A percentile compares a stretch with the other conserved stretches of the same genome.
phyloP scores from a whole-genome alignment of 2,888 invertebrate species.

The Sphecodes monilicornis region DNA sequence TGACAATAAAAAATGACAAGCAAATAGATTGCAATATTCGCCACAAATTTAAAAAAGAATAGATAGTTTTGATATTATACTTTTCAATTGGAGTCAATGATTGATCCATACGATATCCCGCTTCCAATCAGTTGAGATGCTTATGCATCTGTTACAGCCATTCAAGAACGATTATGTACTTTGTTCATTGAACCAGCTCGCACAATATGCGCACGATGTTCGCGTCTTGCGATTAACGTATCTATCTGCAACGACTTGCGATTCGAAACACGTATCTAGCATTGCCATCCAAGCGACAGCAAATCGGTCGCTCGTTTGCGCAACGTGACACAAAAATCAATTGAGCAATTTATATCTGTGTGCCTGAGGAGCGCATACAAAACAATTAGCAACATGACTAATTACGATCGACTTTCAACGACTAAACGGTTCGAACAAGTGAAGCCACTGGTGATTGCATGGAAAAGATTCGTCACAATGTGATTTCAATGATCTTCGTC shows the following conservation, averaged over 20 bases:
- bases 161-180: not conserved
- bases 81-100: not conserved
- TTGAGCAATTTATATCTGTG: conserved; percentile 24
- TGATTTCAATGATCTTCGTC: not conserved
- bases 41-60: no score
- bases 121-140: not conserved
- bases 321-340: conserved; percentile 41
- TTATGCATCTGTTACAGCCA: not conserved
- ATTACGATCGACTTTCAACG: conserved; percentile 3
- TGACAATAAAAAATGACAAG: no score
- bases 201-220: not conserved
- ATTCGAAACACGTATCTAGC: conserved; percentile 39
- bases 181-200: not conserved
- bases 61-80: no score
- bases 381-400: not conserved
- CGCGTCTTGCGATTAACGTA: not conserved
- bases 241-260: not conserved
- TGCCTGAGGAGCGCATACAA: not conserved
- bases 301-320: conserved; percentile 27
- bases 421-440: not conserved
- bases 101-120: not conserved
- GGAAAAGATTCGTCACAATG: not conserved
- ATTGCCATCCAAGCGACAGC: conserved; percentile 37
- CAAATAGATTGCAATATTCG: not conserved
- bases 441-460: not conserved